Evolutionary conservation across 2,113 vertebrate genomes (phyloP).

Genomic region (Nicator chloris): DNA sequence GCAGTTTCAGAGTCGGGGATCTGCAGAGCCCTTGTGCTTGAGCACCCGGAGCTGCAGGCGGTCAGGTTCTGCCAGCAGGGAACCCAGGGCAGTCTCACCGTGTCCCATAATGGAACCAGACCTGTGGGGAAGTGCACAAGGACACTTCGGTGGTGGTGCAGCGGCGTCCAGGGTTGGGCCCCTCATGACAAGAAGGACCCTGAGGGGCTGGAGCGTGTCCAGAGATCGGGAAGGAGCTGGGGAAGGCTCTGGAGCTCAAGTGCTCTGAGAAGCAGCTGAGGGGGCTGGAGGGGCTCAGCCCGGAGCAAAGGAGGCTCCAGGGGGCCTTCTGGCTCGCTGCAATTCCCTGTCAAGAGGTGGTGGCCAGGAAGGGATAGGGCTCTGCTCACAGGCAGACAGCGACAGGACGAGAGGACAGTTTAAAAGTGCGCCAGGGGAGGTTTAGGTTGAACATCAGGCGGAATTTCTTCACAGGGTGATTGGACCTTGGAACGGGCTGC

Average conservation of each 20-base stretch:
- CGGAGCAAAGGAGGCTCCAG: background rate
- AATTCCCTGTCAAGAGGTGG: no score
- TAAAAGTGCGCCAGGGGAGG: no score
- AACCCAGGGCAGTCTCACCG: background rate
- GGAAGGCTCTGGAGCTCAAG: background rate
- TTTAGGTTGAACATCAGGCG: background rate
- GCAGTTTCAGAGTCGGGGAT: background rate
- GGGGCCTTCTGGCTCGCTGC: no score
- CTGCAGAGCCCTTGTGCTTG: background rate
- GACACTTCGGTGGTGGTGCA: fast-evolving
- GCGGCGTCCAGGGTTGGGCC: background rate
- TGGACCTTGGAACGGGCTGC: background rate
- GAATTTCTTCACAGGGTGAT: background rate
- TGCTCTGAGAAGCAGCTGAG: background rate
- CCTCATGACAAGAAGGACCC: no score
- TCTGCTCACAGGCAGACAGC: background rate
- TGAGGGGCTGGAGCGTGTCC: background rate
- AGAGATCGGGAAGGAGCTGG: background rate
- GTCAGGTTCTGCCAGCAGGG: fast-evolving
- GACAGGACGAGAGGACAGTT: background rate
- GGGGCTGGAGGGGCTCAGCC: background rate
- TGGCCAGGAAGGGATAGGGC: background rate
- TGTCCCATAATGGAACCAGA: fast-evolving
- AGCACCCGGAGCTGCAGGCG: background rate
- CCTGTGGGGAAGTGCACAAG: background rate